phyloP scores from a whole-genome alignment of 2,888 invertebrate species.

The Caenorhabditis virilis region DNA sequence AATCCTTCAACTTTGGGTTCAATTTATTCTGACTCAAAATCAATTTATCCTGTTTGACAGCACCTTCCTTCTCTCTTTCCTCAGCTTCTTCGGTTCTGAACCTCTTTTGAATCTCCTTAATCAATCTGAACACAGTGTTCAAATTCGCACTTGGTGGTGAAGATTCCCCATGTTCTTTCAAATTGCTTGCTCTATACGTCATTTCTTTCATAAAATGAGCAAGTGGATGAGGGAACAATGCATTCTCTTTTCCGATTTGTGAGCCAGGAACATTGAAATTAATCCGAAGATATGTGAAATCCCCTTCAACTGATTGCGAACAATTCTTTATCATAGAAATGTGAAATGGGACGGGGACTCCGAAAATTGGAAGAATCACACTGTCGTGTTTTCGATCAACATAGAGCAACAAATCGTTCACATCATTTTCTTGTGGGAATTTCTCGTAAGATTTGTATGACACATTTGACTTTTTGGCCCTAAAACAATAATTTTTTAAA shows the following conservation, averaged over 20 bases:
- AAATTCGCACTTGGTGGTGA: slow-evolving; percentile 92
- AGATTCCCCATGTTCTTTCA: slow-evolving; percentile 77
- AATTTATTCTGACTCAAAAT: slow-evolving; percentile 83
- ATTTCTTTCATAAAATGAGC: slow-evolving; percentile 97
- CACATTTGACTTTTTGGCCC: slow-evolving; percentile 81
- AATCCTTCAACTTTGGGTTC: slow-evolving; percentile 80
- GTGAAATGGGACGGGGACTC: slow-evolving; percentile 93
- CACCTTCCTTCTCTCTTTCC: slow-evolving; percentile 93
- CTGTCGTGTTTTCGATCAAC: slow-evolving; percentile 97
- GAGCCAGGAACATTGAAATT: slow-evolving; percentile 99
- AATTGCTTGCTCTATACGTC: slow-evolving; percentile 65
- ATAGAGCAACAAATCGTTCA: slow-evolving; percentile 88
- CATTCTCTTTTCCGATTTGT: slow-evolving; percentile 84
- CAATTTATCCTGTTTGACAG: slow-evolving; percentile 96
- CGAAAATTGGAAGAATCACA: slow-evolving; percentile 90
- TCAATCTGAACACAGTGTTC: slow-evolving; percentile 92
- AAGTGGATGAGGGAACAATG: slow-evolving; percentile 88
- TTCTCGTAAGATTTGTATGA: slow-evolving; percentile 90
- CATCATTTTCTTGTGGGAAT: slow-evolving; percentile 93
- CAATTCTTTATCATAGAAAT: slow-evolving; percentile 98
- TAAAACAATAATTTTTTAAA: slow-evolving; percentile 11
- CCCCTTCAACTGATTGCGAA: slow-evolving; percentile 96
- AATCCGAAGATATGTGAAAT: slow-evolving; percentile 93
- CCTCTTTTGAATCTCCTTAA: slow-evolving; percentile 98
- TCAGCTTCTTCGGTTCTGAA: slow-evolving; percentile 93